Evolutionary conservation across 2,888 invertebrate genomes (phyloP), one percentile per base, ranked within the genome.

Genomic region (Cheilosia urbana): DNA sequence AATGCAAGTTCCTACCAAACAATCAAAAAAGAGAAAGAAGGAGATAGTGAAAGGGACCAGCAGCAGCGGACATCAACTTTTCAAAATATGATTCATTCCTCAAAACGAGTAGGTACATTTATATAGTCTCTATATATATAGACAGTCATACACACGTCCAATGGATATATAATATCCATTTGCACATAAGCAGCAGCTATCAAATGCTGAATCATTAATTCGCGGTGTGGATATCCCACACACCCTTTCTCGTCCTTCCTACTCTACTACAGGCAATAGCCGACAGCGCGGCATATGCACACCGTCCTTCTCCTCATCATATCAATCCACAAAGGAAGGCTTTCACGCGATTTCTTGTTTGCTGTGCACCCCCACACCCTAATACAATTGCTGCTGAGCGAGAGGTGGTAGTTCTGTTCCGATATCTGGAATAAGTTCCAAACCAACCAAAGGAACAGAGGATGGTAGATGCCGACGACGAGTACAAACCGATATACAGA

Each of bases 121-220:
- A 37, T 13, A 37, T 34, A 3, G 3, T 34, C 30, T 42, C 21
- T 11, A 37, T 30, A 13, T 15, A 21, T 19, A 27, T 24, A 45
- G 66, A 71, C 69, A 63, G 21, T 72, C 47, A 34, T 79, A 65
- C 49, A 83, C 68, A 57, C 73, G 49, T 68, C 24, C 60, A 7
- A 68, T 73, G 45, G 49, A 60, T 11, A 49, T 21, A 49, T 55
- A 24, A 73, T 42, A 15, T 34, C 42, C 19, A 30, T 58, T 57
- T 24, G 13, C 21, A 83, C 51, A 37, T 37, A 37, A 37, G 66
- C 49, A 49, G 69, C 58, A 80, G 65, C 80, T 81, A 72, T 62
- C 81, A 85, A 84, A 85, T 71, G 80, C 77, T 85, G 85, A 85
- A 81, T 85, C 85, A 85, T 81, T 81, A 72, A 85, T 81, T 85